Conservation (phyloP, 2,797 vertebrate genomes). For the Urosaurus nigricauda region DNA sequence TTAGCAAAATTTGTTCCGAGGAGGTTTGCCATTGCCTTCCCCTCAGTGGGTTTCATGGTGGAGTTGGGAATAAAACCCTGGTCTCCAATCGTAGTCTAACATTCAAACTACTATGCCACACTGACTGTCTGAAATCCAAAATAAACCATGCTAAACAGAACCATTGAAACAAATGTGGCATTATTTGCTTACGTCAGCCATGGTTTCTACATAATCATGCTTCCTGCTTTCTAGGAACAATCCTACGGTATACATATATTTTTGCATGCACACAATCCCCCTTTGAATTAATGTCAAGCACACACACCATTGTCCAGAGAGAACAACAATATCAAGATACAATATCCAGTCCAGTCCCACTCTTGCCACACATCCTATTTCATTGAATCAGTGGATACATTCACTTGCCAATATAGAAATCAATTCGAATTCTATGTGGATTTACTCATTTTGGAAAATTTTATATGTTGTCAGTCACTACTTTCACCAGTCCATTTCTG, state of each 20-base stretch:
- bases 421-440: too few relatives aligned
- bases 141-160: background rate
- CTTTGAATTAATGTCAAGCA: background rate
- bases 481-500: background rate
- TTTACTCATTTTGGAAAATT: background rate
- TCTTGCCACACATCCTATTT: background rate
- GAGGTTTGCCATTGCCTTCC: too few relatives aligned
- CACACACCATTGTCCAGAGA: background rate
- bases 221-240: background rate
- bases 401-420: too few relatives aligned
- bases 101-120: too few relatives aligned
- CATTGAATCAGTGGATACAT: too few relatives aligned
- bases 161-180: background rate
- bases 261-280: background rate
- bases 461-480: background rate
- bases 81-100: too few relatives aligned
- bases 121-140: background rate
- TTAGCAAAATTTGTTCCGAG: too few relatives aligned
- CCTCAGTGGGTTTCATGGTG: too few relatives aligned
- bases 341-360: background rate
- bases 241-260: background rate
- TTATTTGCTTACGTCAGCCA: background rate
- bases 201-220: background rate
- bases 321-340: too few relatives aligned
- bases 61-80: too few relatives aligned